A percentile compares a stretch with the other conserved stretches of the same genome.
phyloP scores from a whole-genome alignment of 2,113 vertebrate genomes.

The Ifrita kowaldi region DNA sequence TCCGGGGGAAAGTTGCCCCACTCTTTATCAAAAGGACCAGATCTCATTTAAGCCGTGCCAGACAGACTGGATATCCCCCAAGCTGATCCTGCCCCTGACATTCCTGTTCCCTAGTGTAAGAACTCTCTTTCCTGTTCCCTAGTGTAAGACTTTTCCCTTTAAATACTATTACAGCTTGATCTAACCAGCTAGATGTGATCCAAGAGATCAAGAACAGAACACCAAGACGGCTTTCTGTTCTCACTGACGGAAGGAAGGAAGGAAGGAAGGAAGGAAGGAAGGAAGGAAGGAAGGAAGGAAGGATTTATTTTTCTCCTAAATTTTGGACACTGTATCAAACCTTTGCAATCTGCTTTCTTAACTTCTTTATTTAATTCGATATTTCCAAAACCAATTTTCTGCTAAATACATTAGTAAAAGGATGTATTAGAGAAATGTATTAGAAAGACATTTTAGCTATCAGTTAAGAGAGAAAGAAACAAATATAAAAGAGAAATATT shows the following conservation, averaged over 20 bases:
- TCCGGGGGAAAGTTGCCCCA: neutral
- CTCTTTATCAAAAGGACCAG: neutral
- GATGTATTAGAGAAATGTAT: neutral
- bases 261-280: neutral
- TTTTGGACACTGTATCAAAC: neutral
- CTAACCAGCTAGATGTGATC: neutral
- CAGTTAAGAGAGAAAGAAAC: neutral
- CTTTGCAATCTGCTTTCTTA: neutral
- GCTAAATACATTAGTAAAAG: neutral
- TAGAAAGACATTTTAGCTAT: neutral
- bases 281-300: neutral
- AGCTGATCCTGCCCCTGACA: neutral
- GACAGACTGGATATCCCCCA: neutral
- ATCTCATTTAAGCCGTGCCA: neutral
- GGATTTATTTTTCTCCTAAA: neutral
- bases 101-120: neutral
- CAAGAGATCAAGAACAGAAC: neutral
- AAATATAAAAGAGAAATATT: neutral
- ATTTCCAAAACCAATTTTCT: neutral
- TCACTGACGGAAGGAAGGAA: neutral
- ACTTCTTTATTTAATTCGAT: neutral
- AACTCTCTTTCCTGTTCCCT: neutral
- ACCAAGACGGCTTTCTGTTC: neutral
- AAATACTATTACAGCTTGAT: neutral
- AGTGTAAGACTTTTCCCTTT: neutral